Percentiles rank a stretch among this genome's conserved stretches.
These are phyloP conservation scores for Todiramphus chloris DNA, from an alignment of 2,113 vertebrate species.

Conservation along the genomic window DNA sequence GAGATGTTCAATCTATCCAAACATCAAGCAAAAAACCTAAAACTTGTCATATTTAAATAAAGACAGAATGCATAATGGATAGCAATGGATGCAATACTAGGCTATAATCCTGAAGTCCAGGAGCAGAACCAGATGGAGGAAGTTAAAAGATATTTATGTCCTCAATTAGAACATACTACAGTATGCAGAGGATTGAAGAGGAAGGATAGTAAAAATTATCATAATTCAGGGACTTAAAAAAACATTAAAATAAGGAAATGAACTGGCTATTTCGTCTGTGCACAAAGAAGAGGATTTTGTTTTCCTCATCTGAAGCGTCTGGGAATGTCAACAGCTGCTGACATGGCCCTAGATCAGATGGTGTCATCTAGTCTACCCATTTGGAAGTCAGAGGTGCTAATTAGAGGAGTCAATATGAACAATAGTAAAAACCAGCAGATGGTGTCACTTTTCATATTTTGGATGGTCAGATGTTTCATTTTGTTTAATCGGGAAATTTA, in stretches of 20 bases:
- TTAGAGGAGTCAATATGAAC: neutral
- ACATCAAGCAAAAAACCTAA: neutral
- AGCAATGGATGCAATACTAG: neutral
- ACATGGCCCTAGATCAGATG: neutral
- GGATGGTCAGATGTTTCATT: neutral
- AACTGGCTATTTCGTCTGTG: neutral
- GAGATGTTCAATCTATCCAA: neutral
- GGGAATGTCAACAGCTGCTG: neutral
- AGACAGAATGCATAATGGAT: neutral
- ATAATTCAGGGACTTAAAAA: neutral
- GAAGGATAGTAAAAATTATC: neutral
- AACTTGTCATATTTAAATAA: neutral
- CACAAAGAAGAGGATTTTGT: neutral
- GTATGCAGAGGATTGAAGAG: neutral
- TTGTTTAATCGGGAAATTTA: neutral
- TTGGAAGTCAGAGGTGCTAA: constrained; percentile 4
- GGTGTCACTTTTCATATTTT: neutral
- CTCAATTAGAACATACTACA: neutral
- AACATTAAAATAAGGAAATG: neutral
- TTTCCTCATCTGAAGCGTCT: neutral
- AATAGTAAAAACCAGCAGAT: neutral
- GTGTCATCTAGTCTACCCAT: neutral
- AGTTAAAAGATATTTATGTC: neutral
- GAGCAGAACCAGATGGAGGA: neutral
- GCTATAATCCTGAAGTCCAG: neutral